phyloP scores from a whole-genome alignment of 92 coral and sea anemone genomes.

The Parazoanthus atlanticus region DNA sequence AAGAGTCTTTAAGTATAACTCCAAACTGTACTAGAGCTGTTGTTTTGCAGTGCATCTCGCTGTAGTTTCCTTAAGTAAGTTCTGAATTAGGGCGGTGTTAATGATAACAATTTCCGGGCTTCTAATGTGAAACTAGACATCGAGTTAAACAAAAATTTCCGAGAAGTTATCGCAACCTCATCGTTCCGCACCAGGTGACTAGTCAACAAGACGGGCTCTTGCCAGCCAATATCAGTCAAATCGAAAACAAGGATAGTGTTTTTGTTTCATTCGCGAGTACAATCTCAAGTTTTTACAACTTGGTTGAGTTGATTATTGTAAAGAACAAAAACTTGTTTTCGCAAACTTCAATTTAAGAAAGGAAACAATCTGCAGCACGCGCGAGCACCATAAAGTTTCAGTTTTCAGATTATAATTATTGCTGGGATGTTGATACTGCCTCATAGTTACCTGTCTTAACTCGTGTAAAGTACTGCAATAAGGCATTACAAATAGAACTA shows the following conservation, averaged over 20 bases:
- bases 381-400: neutral
- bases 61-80: constrained; percentile 6
- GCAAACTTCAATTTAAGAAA: neutral
- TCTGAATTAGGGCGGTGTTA: constrained; percentile 6
- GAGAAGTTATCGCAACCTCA: neutral
- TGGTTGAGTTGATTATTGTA: neutral
- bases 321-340: constrained; percentile 19
- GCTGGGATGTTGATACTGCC: neutral
- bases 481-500: neutral
- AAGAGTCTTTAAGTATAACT: neutral
- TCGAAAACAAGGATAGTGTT: constrained; percentile 38
- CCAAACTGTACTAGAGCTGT: constrained; percentile 18
- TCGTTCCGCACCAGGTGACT: constrained; percentile 19
- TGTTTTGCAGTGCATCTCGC: neutral
- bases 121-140: neutral
- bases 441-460: neutral
- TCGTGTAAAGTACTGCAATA: neutral
- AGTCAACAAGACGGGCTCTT: constrained; percentile 6
- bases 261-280: constrained; percentile 37
- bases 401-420: constrained; percentile 1
- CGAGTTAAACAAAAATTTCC: neutral
- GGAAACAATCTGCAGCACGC: neutral
- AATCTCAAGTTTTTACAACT: constrained; percentile 31
- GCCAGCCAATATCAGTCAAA: constrained; percentile 35
- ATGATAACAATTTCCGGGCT: constrained; percentile 41